Evolutionary conservation across 92 coral and sea anemone genomes (phyloP).

Genomic region (Phenganax stokvisi): DNA sequence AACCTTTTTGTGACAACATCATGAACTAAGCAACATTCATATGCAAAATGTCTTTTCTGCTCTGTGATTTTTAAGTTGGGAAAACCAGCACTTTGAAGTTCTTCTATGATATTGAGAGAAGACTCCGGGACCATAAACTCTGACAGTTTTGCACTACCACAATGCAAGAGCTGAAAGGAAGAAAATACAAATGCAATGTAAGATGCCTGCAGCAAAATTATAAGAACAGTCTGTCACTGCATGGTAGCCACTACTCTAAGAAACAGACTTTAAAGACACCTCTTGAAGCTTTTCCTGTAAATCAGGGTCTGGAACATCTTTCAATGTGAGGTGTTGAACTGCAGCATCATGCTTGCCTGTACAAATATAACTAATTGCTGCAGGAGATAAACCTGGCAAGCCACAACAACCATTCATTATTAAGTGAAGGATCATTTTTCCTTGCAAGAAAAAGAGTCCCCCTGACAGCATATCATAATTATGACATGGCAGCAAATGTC

Average conservation of each 20-base stretch:
- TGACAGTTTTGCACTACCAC: constrained; percentile 1
- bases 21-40: constrained; percentile 42
- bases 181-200: not conserved
- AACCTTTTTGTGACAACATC: constrained; percentile 41
- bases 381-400: constrained; percentile 46
- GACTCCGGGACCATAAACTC: constrained; percentile 13
- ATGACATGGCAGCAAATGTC: constrained; percentile 40
- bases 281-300: constrained; percentile 24
- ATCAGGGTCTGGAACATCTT: constrained; percentile 47
- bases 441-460: constrained; percentile 35
- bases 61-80: constrained; percentile 38
- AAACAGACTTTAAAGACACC: constrained; percentile 5
- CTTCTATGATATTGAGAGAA: constrained; percentile 1
- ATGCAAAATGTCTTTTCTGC: constrained; percentile 36
- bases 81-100: constrained; percentile 43
- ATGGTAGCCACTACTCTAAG: not conserved
- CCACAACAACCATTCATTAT: constrained; percentile 46
- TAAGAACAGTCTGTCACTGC: no score
- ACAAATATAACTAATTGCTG: constrained; percentile 35
- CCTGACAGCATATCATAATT: constrained; percentile 51
- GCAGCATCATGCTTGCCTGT: constrained; percentile 45
- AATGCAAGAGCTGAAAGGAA: constrained; percentile 16
- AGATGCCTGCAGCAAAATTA: not conserved
- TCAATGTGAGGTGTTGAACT: constrained; percentile 37
- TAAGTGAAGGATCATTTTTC: constrained; percentile 48